Percentiles rank a stretch among this genome's conserved stretches.
Conservation (phyloP, 2,113 vertebrate genomes). For the Istiophorus platypterus region DNA sequence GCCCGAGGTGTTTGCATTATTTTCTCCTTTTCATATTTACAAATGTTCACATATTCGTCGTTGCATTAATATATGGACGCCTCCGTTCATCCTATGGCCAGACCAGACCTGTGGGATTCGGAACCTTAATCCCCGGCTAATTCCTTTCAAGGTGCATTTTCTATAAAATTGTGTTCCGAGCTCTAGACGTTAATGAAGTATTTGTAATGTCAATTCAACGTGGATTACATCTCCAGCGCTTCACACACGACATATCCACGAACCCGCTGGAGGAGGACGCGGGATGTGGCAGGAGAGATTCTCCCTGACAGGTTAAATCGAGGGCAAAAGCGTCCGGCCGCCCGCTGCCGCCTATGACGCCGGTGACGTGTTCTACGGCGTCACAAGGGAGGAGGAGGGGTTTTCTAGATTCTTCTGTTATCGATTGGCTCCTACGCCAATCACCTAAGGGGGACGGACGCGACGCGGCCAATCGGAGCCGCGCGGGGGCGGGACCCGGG, state of each 20-base stretch:
- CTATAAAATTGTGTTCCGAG: not conserved
- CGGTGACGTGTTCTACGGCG: slow-evolving; percentile 58
- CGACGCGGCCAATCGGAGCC: slow-evolving; percentile 69
- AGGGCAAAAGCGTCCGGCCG: not conserved
- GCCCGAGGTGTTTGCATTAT: not conserved
- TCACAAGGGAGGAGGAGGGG: too few species aligned
- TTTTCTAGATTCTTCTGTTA: slow-evolving; percentile 85
- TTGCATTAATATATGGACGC: not conserved
- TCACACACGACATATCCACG: too few species aligned
- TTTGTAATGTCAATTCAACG: not conserved
- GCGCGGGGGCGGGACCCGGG: slow-evolving; percentile 71
- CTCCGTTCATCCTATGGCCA: not conserved
- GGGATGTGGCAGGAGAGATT: not conserved
- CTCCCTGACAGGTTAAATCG: slow-evolving; percentile 23
- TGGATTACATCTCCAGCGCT: too few species aligned
- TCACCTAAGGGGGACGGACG: slow-evolving; percentile 29
- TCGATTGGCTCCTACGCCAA: slow-evolving; percentile 72
- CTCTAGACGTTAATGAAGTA: not conserved
- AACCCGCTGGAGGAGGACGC: not conserved
- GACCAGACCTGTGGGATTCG: slow-evolving; percentile 19
- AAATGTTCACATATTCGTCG: not conserved
- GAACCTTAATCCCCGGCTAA: too few species aligned
- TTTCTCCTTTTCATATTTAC: not conserved
- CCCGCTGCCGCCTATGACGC: not conserved
- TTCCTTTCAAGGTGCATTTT: not conserved